phyloP scores from a whole-genome alignment of 2,113 vertebrate species.

The Thymallus thymallus region DNA sequence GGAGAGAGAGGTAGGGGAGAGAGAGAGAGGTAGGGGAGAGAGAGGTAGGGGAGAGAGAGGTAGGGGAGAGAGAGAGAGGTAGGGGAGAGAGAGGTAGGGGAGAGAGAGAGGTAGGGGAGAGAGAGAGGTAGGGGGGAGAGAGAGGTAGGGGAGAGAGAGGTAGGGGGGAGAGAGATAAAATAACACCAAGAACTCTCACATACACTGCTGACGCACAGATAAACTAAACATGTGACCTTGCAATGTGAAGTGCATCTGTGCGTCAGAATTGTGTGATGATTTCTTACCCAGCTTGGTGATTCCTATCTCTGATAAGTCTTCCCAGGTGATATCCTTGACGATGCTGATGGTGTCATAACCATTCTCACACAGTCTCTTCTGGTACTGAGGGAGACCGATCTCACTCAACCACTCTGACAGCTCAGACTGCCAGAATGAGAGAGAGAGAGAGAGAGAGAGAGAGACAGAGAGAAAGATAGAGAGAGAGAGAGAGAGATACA shows the following conservation, averaged over 20 bases:
- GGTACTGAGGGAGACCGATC: conserved; percentile 84
- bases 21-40: too few species aligned
- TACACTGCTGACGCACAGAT: too few species aligned
- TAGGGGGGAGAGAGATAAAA: too few species aligned
- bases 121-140: too few species aligned
- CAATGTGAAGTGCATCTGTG: background rate
- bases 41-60: too few species aligned
- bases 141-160: too few species aligned
- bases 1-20: too few species aligned
- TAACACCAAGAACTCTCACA: too few species aligned
- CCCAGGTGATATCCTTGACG: conserved; percentile 83
- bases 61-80: too few species aligned
- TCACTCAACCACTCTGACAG: conserved; percentile 84
- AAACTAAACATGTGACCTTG: background rate
- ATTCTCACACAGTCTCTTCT: conserved; percentile 83
- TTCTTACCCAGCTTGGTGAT: conserved; percentile 83
- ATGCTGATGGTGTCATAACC: conserved; percentile 85
- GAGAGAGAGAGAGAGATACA: background rate
- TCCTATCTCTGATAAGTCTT: conserved; percentile 86
- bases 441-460: background rate
- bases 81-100: too few species aligned
- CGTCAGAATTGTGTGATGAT: background rate
- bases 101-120: too few species aligned
- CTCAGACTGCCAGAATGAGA: conserved; percentile 65
- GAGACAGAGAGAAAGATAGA: background rate